Percentiles rank a stretch among this genome's conserved stretches.
These are phyloP conservation scores for Popillia japonica DNA, from an alignment of 1,140 invertebrate genomes.

Conservation along the genomic window DNA sequence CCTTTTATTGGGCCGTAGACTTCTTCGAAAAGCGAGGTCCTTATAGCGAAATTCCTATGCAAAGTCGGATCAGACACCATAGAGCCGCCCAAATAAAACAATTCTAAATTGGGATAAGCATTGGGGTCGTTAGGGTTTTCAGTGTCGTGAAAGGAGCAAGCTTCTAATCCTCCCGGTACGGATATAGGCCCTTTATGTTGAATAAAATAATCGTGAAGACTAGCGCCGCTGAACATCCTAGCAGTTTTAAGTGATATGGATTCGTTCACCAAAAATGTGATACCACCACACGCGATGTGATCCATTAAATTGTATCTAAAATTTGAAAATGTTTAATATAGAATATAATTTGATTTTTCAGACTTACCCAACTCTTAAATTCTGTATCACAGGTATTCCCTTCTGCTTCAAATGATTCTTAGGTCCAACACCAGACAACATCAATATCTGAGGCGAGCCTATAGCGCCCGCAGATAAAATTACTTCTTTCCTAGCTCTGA, in stretches of 20 bases:
- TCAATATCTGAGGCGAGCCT: conserved; percentile 79
- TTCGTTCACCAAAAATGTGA: conserved; percentile 72
- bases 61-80: conserved; percentile 59
- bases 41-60: conserved; percentile 58
- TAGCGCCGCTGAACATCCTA: conserved; percentile 48
- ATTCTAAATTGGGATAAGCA: conserved; percentile 78
- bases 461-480: conserved; percentile 80
- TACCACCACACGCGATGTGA: conserved; percentile 74
- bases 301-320: conserved; percentile 75
- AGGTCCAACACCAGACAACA: conserved; percentile 84
- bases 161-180: conserved; percentile 82
- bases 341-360: neutral
- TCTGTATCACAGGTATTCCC: conserved; percentile 69
- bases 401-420: conserved; percentile 68
- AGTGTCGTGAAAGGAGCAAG: conserved; percentile 71
- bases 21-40: conserved; percentile 58
- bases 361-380: conserved; percentile 74
- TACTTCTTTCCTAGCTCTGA: conserved; percentile 75
- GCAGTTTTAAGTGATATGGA: conserved; percentile 55
- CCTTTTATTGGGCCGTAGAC: conserved; percentile 58
- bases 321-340: neutral
- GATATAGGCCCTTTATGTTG: conserved; percentile 75
- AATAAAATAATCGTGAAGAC: conserved; percentile 62
- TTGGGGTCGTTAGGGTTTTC: conserved; percentile 66
- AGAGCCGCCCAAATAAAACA: conserved; percentile 70